These are phyloP conservation scores for Zaprionus vittiger DNA, from an alignment of 1,140 invertebrate species.

Conservation along the genomic window DNA sequence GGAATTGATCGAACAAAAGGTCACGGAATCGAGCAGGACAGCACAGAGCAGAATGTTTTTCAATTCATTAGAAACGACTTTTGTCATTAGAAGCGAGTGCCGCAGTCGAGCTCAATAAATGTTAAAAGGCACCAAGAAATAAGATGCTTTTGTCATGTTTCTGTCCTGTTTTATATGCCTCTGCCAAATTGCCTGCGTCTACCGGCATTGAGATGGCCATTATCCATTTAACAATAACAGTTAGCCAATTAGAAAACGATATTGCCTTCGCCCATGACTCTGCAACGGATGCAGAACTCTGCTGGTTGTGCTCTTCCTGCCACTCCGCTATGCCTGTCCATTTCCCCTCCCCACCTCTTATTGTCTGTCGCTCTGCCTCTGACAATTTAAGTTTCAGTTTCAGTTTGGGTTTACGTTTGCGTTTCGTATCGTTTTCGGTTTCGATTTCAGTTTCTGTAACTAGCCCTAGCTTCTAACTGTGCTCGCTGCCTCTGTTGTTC, in stretches of 20 bases:
- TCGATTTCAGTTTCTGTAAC: slow-evolving; percentile 2
- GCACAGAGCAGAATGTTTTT: neutral
- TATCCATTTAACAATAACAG: slow-evolving; percentile 77
- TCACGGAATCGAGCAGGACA: neutral
- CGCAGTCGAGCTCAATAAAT: slow-evolving; percentile 39
- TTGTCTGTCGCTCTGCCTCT: neutral
- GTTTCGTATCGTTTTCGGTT: slow-evolving; percentile 1
- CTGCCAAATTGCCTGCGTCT: slow-evolving; percentile 38
- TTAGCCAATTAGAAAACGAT: slow-evolving; percentile 72
- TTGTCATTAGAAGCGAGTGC: slow-evolving; percentile 38
- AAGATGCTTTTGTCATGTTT: slow-evolving; percentile 31
- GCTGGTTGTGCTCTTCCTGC: neutral
- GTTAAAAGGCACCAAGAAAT: slow-evolving; percentile 9
- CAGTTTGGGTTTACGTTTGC: neutral
- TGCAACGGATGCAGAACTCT: neutral
- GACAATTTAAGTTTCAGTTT: slow-evolving; percentile 6
- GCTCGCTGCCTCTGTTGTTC: slow-evolving; percentile 50
- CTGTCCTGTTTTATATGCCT: slow-evolving; percentile 23
- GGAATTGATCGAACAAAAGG: neutral
- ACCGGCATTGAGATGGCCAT: slow-evolving; percentile 33
- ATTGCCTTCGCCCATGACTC: slow-evolving; percentile 37
- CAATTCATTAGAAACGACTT: slow-evolving; percentile 37
- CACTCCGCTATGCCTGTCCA: neutral
- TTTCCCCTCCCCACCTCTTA: neutral
- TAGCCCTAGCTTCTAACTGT: neutral